Percentiles rank a stretch among this genome's conserved stretches.
phyloP scores from a whole-genome alignment of 2,797 vertebrate genomes.

The Poeciliopsis gracilis region DNA sequence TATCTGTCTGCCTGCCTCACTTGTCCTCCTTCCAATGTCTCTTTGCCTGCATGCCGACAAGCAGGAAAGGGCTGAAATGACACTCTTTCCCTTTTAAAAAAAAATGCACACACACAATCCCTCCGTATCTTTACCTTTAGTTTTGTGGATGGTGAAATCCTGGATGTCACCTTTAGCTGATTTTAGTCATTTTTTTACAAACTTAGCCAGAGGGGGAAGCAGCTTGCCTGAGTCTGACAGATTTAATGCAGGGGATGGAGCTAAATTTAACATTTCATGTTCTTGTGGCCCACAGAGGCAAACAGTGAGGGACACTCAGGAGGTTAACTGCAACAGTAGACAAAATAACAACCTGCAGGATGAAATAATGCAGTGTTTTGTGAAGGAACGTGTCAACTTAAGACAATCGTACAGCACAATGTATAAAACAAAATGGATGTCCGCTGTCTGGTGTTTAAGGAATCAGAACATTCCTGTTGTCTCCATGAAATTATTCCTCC shows the following conservation, averaged over 20 bases:
- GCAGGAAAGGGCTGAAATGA: slow-evolving; percentile 55
- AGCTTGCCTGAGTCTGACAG: slow-evolving; percentile 17
- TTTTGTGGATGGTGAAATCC: slow-evolving; percentile 26
- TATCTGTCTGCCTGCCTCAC: slow-evolving; percentile 42
- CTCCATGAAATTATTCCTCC: not conserved
- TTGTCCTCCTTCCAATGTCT: slow-evolving; percentile 54
- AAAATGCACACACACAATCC: slow-evolving; percentile 10
- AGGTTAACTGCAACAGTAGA: slow-evolving; percentile 37
- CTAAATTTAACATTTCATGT: slow-evolving; percentile 47
- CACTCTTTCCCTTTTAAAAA: slow-evolving; percentile 41
- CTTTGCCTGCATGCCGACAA: slow-evolving; percentile 60
- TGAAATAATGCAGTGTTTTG: slow-evolving; percentile 23
- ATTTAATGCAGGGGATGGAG: slow-evolving; percentile 29
- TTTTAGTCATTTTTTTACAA: slow-evolving; percentile 34
- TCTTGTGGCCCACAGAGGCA: slow-evolving; percentile 21
- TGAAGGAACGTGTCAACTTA: slow-evolving; percentile 32
- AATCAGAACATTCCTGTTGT: slow-evolving; percentile 4
- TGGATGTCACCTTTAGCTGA: slow-evolving; percentile 49
- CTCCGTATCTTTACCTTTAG: slow-evolving; percentile 38
- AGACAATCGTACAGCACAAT: slow-evolving; percentile 11
- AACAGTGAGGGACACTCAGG: slow-evolving; percentile 39
- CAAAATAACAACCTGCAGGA: slow-evolving; percentile 23
- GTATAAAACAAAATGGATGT: slow-evolving; percentile 16
- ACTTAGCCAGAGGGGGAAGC: slow-evolving; percentile 12
- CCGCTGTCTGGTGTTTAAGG: not conserved